Base-by-base conservation (phyloP, 2,888 invertebrate genomes). In the Chydorus sphaericus region DNA sequence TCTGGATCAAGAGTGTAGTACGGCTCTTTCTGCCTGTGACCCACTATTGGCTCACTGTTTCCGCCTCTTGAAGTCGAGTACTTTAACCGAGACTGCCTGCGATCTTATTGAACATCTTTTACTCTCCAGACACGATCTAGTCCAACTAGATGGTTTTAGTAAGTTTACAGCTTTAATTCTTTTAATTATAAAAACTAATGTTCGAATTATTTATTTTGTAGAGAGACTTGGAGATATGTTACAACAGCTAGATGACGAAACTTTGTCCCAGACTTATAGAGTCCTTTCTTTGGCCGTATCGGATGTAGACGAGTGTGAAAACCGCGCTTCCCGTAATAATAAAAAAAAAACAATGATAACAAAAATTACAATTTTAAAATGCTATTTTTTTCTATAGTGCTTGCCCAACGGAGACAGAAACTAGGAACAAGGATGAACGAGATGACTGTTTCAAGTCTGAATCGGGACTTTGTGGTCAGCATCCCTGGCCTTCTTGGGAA, bases 231-330 rank as follows among this genome's bases (percentile, higher is more conserved):
- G 38, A 52, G 48, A 38, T n/a, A 28, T 53, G 4, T 39, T 57
- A 10, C 29, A 36, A 26, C 26, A 31, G 10, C 31, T 57, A 20
- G 57, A 57, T 28, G 57, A 57, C 8, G 57, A 57, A 14, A 54
- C 52, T 11, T 29, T 57, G 31, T 48, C 57, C 5, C 48, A 53
- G 28, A 38, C 48, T n/a, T 57, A 53, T 20, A n/a, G 57, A 23
- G 48, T 57, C n/a, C 37, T 57, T n/a, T 48, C 57, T 1, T 31
- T 57, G 23, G 52, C 54, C 16, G 57, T 57, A 14, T 57, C 57
- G 14, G 57, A 57, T 23, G 30, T 57, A n/a, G 57, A 57, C 44
- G 57, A 57, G n/a, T 48, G 53, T 16, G 57, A 57, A 10, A 53
- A 53, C 26, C 38, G 54, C 11, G 33, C 57, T 26, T 53, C 57